These are phyloP conservation scores for Astyanax mexicanus DNA, from an alignment of 2,797 vertebrate species.

Conservation along the genomic window DNA sequence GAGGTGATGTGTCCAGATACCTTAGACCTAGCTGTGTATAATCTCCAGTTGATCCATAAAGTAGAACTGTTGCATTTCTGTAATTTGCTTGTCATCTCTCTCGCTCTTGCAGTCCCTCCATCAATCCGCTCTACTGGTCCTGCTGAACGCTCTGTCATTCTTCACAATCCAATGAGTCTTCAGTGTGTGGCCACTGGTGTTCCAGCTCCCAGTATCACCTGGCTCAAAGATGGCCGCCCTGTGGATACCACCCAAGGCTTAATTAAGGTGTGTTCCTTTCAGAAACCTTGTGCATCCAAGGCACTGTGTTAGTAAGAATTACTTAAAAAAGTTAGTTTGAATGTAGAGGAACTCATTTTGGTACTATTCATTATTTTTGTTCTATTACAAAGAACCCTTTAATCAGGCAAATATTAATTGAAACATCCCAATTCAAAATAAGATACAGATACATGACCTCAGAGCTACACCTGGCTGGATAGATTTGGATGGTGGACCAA, in stretches of 20 bases:
- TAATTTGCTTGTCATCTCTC: not conserved
- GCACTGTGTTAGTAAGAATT: too few relatives aligned
- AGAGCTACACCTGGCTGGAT: too few relatives aligned
- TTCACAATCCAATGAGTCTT: conserved; percentile 81
- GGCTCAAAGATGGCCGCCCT: conserved; percentile 92
- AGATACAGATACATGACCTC: too few relatives aligned
- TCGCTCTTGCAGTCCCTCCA: conserved; percentile 86
- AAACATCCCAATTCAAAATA: too few relatives aligned
- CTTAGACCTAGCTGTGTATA: not conserved
- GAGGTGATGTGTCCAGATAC: too few relatives aligned
- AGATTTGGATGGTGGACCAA: too few relatives aligned
- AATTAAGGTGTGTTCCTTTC: conserved; percentile 77
- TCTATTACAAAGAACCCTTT: too few relatives aligned
- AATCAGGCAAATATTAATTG: too few relatives aligned
- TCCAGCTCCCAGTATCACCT: conserved; percentile 91
- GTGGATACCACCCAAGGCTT: conserved; percentile 87
- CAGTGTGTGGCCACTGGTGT: conserved; percentile 91
- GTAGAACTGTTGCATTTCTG: not conserved
- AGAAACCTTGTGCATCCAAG: too few relatives aligned
- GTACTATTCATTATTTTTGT: too few relatives aligned
- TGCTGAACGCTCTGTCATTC: conserved; percentile 85
- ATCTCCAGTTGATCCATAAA: not conserved
- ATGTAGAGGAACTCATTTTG: too few relatives aligned
- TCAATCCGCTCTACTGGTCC: conserved; percentile 84
- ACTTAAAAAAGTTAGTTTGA: too few relatives aligned